phyloP scores from a whole-genome alignment of 37 sponge, comb jelly and placozoan genomes.

The Mnemiopsis leidyi region DNA sequence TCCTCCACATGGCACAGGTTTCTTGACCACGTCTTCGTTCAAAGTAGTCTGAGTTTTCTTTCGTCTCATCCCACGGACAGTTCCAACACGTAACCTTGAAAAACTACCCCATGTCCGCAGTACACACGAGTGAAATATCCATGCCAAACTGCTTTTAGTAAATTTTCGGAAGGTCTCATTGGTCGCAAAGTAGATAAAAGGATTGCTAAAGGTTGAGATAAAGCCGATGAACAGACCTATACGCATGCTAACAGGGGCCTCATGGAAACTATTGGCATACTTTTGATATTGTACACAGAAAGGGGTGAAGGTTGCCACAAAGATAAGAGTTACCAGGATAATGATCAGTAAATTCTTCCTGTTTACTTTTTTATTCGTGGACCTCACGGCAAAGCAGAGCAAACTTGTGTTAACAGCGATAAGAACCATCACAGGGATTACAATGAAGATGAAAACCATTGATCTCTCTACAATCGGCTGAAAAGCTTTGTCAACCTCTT shows the following conservation, averaged over 20 bases:
- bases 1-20: too few species aligned
- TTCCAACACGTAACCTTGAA: too few species aligned
- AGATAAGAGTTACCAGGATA: background rate
- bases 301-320: background rate
- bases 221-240: background rate
- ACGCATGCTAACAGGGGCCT: background rate
- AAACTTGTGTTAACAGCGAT: background rate
- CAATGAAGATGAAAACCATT: background rate
- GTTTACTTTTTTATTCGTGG: background rate
- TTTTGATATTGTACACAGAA: background rate
- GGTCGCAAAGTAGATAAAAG: background rate
- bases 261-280: background rate
- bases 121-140: too few species aligned
- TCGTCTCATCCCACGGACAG: too few species aligned
- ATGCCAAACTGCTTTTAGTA: too few species aligned
- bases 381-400: background rate
- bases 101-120: too few species aligned
- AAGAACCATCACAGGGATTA: background rate
- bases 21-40: too few species aligned
- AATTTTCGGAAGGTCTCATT: background rate
- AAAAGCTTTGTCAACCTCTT: background rate
- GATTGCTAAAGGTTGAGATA: slow-evolving; percentile 20
- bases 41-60: too few species aligned
- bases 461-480: background rate
- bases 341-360: background rate